Base-by-base conservation (phyloP, 35 echinoderm and acorn worm genomes). In the Ophioderma brevispina region DNA sequence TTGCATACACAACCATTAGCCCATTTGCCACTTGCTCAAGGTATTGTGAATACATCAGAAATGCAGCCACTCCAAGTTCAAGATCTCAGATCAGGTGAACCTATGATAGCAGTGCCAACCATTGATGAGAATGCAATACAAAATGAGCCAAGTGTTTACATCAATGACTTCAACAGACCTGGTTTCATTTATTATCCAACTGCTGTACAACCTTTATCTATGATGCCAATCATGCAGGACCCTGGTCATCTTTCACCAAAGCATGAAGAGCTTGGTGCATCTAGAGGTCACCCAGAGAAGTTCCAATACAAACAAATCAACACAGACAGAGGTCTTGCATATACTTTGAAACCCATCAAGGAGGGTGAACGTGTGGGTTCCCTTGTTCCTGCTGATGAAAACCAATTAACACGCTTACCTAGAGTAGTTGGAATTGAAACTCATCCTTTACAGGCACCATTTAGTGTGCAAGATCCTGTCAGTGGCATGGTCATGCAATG, bases 21-120 rank as follows among this genome's bases (percentile, higher is more conserved):
- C 33, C 46, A 13, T 17, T 11, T 85, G 1, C 83, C 83, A 64
- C n/a, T 21, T 14, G 32, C 63, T 0, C 17, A 43, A 85, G 55
- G 83, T 64, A 63, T 59, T 19, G 43, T 34, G 36, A 32, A 0
- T 85, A 59, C 30, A 11, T 23, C 34, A 36, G 83, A 85, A 23
- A 28, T 23, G 4, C 25, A 85, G 46, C 52, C 52, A 1, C 19
- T 85, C 8, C 63, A 23, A 36, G 83, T 85, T 33, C 46, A 63
- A 85, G 83, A 85, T 59, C 83, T 37, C 35, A 63, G 63, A 63
- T 64, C 83, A 64, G 83, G 83, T 2, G 63, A 85, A 85, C 28
- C 36, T 30, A 36, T 85, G 43, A 59, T 37, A 18, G 83, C 83
- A 36, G 43, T 59, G 25, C 83, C 83, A 15, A 59, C 83, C 10